Conservation (phyloP, 2,797 vertebrate species). For the Coregonus sp. region DNA sequence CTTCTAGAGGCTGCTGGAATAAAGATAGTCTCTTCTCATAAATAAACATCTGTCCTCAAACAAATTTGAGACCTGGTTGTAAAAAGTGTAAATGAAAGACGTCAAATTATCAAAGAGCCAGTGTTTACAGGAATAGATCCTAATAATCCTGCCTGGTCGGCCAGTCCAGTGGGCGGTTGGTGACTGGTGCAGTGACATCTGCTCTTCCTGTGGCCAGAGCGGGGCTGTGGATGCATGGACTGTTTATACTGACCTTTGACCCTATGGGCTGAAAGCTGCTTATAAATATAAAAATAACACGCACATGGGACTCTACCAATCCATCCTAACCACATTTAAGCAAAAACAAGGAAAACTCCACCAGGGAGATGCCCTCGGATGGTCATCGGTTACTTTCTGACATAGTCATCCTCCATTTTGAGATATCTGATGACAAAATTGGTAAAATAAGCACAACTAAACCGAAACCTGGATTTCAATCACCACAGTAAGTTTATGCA, state of each 20-base stretch:
- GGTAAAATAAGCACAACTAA: slow-evolving; percentile 29
- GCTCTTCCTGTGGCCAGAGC: slow-evolving; percentile 38
- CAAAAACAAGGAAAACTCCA: slow-evolving; percentile 60
- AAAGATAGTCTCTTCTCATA: too few relatives aligned
- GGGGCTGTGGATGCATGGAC: slow-evolving; percentile 21
- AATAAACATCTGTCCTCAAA: too few relatives aligned
- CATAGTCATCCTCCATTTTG: slow-evolving; percentile 32
- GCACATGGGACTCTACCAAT: slow-evolving; percentile 42
- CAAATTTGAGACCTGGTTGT: not conserved
- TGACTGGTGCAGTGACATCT: slow-evolving; percentile 37
- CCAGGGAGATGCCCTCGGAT: not conserved
- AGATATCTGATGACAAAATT: slow-evolving; percentile 34
- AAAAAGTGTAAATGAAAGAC: too few relatives aligned
- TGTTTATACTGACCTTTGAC: slow-evolving; percentile 36
- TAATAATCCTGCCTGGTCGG: not conserved
- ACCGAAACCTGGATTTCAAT: slow-evolving; percentile 36
- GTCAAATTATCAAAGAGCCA: too few relatives aligned
- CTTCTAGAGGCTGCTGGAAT: not conserved
- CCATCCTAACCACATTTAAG: slow-evolving; percentile 52
- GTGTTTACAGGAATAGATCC: slow-evolving; percentile 6
- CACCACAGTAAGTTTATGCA: slow-evolving; percentile 50
- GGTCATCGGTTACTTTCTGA: slow-evolving; percentile 8
- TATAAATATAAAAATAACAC: slow-evolving; percentile 29
- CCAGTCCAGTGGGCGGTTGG: not conserved
- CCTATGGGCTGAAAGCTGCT: slow-evolving; percentile 37